phyloP scores from a whole-genome alignment of 2,888 invertebrate species.

The Ophonus ardosiacus region DNA sequence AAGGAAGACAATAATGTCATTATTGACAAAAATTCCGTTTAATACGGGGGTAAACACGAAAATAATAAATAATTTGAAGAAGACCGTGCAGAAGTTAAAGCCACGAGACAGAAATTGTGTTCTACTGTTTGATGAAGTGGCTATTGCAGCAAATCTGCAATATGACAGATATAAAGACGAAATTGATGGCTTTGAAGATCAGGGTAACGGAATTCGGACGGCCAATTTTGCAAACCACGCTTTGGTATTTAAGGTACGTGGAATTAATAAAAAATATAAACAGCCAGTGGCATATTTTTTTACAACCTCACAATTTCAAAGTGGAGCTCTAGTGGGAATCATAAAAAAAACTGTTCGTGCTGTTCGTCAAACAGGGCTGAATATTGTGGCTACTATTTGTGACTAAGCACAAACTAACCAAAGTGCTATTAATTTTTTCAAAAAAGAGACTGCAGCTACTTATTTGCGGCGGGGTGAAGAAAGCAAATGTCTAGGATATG shows the following conservation, averaged over 20 bases:
- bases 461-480: neutral
- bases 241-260: constrained; percentile 43
- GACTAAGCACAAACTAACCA: constrained; percentile 23
- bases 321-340: neutral
- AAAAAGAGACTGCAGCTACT: neutral
- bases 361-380: neutral
- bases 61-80: constrained; percentile 9
- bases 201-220: constrained; percentile 32
- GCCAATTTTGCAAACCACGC: constrained; percentile 14
- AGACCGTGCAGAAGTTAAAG: neutral
- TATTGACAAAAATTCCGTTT: constrained; percentile 16
- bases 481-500: neutral
- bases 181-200: constrained; percentile 44
- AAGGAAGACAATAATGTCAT: constrained; percentile 26
- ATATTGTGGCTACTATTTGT: constrained; percentile 11
- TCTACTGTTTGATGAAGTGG: constrained; percentile 10
- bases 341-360: neutral
- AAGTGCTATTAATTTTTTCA: constrained; percentile 12
- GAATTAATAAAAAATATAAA: constrained; percentile 28
- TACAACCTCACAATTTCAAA: neutral
- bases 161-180: constrained; percentile 12
- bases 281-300: constrained; percentile 21
- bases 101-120: constrained; percentile 57
- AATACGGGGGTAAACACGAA: neutral
- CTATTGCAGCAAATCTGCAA: constrained; percentile 13